Evolutionary conservation across 1,140 invertebrate species (phyloP).

Genomic region (Lepidurus couesii): DNA sequence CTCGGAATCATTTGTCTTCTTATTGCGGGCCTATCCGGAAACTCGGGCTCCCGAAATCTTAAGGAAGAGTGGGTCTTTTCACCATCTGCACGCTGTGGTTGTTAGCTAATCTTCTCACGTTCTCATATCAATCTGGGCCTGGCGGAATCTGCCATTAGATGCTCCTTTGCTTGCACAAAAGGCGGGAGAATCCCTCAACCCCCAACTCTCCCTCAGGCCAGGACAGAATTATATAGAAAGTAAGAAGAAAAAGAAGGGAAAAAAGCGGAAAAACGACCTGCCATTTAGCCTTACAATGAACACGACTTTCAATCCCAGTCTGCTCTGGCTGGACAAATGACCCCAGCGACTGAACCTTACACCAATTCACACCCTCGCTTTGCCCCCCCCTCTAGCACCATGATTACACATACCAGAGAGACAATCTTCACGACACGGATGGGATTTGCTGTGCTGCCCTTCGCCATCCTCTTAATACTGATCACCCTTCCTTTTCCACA

Average conservation of each 20-base stretch:
- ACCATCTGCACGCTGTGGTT: not conserved
- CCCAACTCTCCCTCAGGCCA: not conserved
- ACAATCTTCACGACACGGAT: conserved; percentile 19
- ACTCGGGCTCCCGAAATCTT: not conserved
- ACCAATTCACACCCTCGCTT: conserved; percentile 9
- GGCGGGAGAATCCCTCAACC: not conserved
- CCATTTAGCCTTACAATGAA: conserved; percentile 22
- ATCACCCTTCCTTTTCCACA: not conserved
- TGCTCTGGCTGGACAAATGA: conserved; percentile 4
- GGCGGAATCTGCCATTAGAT: conserved; percentile 17
- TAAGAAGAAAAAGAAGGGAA: not conserved
- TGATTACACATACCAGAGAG: conserved; percentile 22
- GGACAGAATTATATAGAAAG: not conserved
- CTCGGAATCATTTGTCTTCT: conserved; percentile 12
- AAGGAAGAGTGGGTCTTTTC: not conserved
- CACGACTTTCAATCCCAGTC: conserved; percentile 14
- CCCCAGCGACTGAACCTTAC: not conserved
- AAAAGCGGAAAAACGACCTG: conserved; percentile 6
- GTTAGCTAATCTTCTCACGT: conserved; percentile 19
- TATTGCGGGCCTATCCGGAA: not conserved
- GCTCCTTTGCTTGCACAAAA: not conserved
- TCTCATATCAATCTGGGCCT: conserved; percentile 1
- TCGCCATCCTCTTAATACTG: not conserved
- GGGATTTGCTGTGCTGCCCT: conserved; percentile 17
- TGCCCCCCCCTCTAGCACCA: not conserved